These are phyloP conservation scores for Episyrphus balteatus DNA, from an alignment of 1,140 invertebrate species.

Conservation along the genomic window DNA sequence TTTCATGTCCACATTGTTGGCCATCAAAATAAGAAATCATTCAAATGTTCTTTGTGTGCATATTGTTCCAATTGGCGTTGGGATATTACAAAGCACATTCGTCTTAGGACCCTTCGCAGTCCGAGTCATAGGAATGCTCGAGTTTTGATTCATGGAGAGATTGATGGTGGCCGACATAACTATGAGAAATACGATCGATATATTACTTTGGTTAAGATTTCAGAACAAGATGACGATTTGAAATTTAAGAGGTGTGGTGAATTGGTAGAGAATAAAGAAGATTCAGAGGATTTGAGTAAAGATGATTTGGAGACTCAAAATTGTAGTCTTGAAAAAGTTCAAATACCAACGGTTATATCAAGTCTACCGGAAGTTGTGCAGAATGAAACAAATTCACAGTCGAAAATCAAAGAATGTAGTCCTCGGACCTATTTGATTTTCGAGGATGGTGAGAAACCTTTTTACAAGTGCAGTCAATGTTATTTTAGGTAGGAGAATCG, in stretches of 20 bases:
- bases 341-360: slow-evolving; percentile 10
- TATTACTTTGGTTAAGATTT: slow-evolving; percentile 55
- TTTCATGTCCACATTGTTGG: slow-evolving; percentile 89
- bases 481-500: slow-evolving; percentile 55
- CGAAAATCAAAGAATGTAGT: too few relatives aligned
- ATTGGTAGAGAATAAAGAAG: slow-evolving; percentile 35
- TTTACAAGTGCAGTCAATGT: slow-evolving; percentile 76
- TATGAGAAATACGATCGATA: slow-evolving; percentile 88
- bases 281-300: slow-evolving; percentile 22
- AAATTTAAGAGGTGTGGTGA: slow-evolving; percentile 36
- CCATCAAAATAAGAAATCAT: slow-evolving; percentile 84
- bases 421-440: slow-evolving; percentile 7
- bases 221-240: slow-evolving; percentile 34
- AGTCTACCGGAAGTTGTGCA: slow-evolving; percentile 4
- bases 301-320: too few relatives aligned
- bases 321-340: slow-evolving; percentile 20
- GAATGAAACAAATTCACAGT: slow-evolving; percentile 25
- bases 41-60: slow-evolving; percentile 86
- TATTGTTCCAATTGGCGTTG: slow-evolving; percentile 91
- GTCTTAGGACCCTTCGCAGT: slow-evolving; percentile 74
- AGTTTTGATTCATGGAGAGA: slow-evolving; percentile 83
- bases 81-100: slow-evolving; percentile 94
- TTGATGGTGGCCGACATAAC: slow-evolving; percentile 75
- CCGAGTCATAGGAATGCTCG: slow-evolving; percentile 62
- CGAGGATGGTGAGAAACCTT: slow-evolving; percentile 41